Base-by-base conservation (phyloP, 1,140 invertebrate genomes). In the Cepaea nemoralis region DNA sequence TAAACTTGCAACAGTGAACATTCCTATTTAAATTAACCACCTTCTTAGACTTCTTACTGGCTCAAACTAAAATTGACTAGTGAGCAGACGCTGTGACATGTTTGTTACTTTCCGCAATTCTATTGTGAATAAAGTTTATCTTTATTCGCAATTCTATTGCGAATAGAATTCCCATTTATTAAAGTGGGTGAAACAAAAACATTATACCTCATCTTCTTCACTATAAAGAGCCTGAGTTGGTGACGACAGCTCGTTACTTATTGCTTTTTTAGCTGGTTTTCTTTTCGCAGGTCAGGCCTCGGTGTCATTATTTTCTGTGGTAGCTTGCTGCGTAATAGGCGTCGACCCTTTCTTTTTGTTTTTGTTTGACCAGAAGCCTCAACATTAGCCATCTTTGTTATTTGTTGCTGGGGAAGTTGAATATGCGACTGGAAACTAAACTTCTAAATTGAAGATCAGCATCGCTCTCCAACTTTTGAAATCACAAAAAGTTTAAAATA, bases 221-320 rank as follows among this genome's bases (percentile, higher is more conserved):
- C 45, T 19, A 12, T 48, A 8, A 48, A 12, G 8, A 19, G 5
- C n/a, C n/a, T 10, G 27, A 31, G 59, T 63, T 63, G 81, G 59
- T 19, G 39, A 71, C 12, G 82, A 77, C 48, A 80, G 45, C 14
- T 37, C 59, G 40, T 71, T 70, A 27, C 79, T 83, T n/a, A 78
- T 35, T 16, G 83, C 77, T 69, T 85, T 87, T 74, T 88, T 88
- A 74, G 86, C 87, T 73, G 85, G 84, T 70, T 86, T 86, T 45
- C 83, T 85, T 77, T 84, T 85, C n/a, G 86, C 82, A 35, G 83
- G 82, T 35, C 83, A 84, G 66, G 84, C 85, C 22, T 83, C 75
- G 27, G 69, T 83, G 39, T 82, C 82, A 35, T 71, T 79, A 8
- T 83, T 79, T 3, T 79, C 82, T 39, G 76, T 42, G 12, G 42